Evolutionary conservation across 2,113 vertebrate genomes (phyloP).

Genomic region (Choloepus hoffmanni): DNA sequence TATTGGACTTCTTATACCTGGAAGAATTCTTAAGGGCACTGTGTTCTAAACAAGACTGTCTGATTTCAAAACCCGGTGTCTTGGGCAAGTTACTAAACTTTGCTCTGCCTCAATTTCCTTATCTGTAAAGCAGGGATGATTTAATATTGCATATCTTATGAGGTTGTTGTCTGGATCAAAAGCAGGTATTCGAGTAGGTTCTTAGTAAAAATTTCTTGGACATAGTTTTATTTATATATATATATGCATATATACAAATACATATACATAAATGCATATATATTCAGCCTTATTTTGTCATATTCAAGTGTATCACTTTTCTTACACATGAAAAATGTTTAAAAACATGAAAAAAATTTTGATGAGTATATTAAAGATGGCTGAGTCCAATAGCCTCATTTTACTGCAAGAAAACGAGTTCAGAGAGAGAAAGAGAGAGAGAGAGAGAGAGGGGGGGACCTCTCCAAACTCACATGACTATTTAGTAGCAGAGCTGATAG

Average conservation of each 20-base stretch:
- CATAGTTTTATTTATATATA: background rate
- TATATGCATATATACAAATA: background rate
- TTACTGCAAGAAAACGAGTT: background rate
- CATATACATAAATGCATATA: background rate
- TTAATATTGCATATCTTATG: background rate
- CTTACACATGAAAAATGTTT: conserved; percentile 30
- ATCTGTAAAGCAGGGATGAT: background rate
- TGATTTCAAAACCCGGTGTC: background rate
- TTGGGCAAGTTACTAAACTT: background rate
- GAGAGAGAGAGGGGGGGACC: background rate
- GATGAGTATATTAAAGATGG: background rate
- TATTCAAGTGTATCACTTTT: background rate
- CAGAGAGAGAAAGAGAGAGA: background rate
- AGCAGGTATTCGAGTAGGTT: background rate
- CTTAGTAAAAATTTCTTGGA: conserved; percentile 1
- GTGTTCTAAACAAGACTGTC: background rate
- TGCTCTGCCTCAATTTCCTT: background rate
- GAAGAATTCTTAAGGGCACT: background rate
- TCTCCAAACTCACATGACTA: background rate
- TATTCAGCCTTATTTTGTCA: background rate
- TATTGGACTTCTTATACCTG: background rate
- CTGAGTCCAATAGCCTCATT: background rate
- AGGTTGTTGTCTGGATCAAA: background rate
- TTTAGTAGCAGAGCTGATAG: background rate
- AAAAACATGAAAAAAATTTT: conserved; percentile 2